phyloP scores from a whole-genome alignment of 2,113 vertebrate genomes.

The Melanostigma gelatinosum region DNA sequence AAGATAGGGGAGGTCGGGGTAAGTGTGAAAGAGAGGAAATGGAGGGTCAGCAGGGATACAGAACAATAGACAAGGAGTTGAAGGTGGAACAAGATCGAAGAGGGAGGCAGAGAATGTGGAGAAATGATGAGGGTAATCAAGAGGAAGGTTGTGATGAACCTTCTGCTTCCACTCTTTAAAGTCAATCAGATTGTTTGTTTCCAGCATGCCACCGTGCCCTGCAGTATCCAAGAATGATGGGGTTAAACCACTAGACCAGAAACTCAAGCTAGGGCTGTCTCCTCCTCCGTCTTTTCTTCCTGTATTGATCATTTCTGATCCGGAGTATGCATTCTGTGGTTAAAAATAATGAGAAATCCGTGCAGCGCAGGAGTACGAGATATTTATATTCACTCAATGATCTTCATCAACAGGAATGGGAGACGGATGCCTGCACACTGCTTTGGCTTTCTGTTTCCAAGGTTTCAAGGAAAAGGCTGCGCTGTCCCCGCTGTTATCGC shows the following conservation, averaged over 20 bases:
- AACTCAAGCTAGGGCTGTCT: slow-evolving; percentile 9
- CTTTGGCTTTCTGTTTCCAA: slow-evolving; percentile 47
- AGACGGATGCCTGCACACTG: slow-evolving; percentile 26
- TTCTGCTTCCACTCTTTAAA: background rate
- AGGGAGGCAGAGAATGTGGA: slow-evolving; percentile 7
- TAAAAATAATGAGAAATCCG: slow-evolving; percentile 14
- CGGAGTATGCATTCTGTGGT: background rate
- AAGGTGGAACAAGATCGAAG: slow-evolving; percentile 11
- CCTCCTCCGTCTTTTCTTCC: background rate
- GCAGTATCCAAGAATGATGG: slow-evolving; percentile 6
- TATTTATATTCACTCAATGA: slow-evolving; percentile 54
- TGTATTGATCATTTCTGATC: slow-evolving; percentile 5
- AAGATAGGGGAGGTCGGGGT: background rate
- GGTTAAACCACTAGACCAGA: slow-evolving; percentile 26
- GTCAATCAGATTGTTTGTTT: slow-evolving; percentile 26
- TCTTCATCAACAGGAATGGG: slow-evolving; percentile 10
- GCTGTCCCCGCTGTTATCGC: slow-evolving; percentile 37
- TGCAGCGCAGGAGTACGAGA: slow-evolving; percentile 11
- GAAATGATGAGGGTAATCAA: slow-evolving; percentile 1
- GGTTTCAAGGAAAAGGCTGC: slow-evolving; percentile 32
- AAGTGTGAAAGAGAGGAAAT: slow-evolving; percentile 28
- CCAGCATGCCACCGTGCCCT: background rate
- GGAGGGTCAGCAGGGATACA: background rate
- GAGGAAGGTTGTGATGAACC: slow-evolving; percentile 13
- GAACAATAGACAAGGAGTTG: slow-evolving; percentile 10